Evolutionary conservation across 2,888 invertebrate genomes (phyloP), one percentile per base, ranked within the genome.

Genomic region (Frankliniella intonsa): DNA sequence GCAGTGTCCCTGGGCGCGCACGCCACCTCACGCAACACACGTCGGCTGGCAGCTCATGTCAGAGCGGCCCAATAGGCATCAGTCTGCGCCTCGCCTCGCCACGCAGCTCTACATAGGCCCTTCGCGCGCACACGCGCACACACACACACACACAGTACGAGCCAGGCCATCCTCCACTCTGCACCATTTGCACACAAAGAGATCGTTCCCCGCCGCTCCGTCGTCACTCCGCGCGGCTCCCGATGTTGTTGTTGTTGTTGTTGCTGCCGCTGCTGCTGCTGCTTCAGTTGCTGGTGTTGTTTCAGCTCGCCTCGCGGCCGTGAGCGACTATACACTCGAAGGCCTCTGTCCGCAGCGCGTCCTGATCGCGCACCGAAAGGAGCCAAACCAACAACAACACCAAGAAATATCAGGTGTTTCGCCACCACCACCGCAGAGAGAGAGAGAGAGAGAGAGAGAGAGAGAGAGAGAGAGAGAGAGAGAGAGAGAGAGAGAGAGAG

Each of bases 401-500:
- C 38, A 38, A 38, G 3, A 38, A 38, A 38, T 38, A 38, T 38
- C 38, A 38, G 38, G 38, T 38, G 38, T 38, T 38, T 38, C 38
- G 38, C 38, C 38, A 38, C 38, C 38, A 38, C 38, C 38, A 38
- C 38, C 5, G 38, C 38, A 38, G 38, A 38, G 38, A 2, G 17
- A 55, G 55, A 55, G 55, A 55, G 55, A 55, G 55, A 8, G 55
- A 55, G 55, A 55, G 55, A 55, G 55, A 55, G 55, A 55, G 80
- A 82, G 80, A 80, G 80, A 81, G 83, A 83, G 17, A 69, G 79
- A 82, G 82, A 81, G 81, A 82, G 83, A 83, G 80, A 51, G 81
- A 82, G 80, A 80, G 76, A 80, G 81, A 82, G 81, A 81, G 80
- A 82, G 62, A 83, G 51, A 51, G 51, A 51, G 51, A 51, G 51